Evolutionary conservation across 2,888 invertebrate genomes (phyloP).

Genomic region (Athalia cordata): DNA sequence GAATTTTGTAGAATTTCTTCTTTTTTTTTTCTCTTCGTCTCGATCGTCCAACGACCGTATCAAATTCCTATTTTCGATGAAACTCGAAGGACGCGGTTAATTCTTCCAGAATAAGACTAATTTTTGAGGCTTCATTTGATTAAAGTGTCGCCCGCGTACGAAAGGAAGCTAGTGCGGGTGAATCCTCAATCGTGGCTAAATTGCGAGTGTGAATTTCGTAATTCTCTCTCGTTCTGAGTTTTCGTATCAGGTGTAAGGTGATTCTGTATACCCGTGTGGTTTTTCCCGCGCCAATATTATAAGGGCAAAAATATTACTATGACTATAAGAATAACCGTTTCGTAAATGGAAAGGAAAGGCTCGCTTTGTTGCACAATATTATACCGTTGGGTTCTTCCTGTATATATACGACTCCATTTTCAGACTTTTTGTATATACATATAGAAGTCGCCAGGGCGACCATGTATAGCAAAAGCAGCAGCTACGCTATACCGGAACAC

Average conservation of each 20-base stretch:
- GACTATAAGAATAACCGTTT: constrained; percentile 38
- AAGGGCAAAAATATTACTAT: constrained; percentile 15
- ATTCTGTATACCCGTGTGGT: too few species aligned
- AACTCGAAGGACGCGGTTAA: too few species aligned
- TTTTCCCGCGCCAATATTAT: neutral
- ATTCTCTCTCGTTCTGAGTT: neutral
- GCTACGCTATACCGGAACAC: neutral
- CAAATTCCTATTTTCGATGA: too few species aligned
- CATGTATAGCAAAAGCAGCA: neutral
- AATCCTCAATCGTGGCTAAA: neutral
- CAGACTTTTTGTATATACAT: too few species aligned
- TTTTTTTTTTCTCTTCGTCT: too few species aligned
- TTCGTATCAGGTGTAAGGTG: constrained; percentile 15
- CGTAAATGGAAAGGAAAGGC: constrained; percentile 27
- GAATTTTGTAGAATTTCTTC: too few species aligned
- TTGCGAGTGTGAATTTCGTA: neutral
- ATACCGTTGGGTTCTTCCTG: constrained; percentile 19
- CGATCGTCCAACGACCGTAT: too few species aligned
- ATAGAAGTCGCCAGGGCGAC: neutral
- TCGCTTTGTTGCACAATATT: constrained; percentile 29
- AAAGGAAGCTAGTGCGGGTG: neutral
- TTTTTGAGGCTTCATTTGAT: too few species aligned
- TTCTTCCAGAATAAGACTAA: too few species aligned
- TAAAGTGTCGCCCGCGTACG: too few species aligned
- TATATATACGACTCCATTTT: neutral